A percentile compares a stretch with the other conserved stretches of the same genome.
phyloP scores from a whole-genome alignment of 1,140 invertebrate genomes.

The Tetramorium alpestre region DNA sequence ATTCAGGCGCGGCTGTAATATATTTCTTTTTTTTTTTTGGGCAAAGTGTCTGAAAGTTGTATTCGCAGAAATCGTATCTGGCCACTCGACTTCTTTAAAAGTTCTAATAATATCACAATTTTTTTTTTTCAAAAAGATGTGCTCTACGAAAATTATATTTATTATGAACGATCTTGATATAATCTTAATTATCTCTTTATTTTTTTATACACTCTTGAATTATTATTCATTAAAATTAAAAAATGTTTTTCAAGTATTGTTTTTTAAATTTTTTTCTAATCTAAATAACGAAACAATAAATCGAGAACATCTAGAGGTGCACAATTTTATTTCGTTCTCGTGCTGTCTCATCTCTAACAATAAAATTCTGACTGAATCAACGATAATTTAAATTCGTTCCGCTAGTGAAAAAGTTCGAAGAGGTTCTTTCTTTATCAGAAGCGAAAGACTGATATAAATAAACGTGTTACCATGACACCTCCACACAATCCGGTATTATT shows the following conservation, averaged over 20 bases:
- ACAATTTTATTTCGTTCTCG: background rate
- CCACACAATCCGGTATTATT: slow-evolving; percentile 20
- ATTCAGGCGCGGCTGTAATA: background rate
- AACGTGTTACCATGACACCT: background rate
- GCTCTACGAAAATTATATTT: background rate
- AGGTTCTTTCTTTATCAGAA: background rate
- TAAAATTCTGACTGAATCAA: background rate
- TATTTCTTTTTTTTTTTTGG: no score
- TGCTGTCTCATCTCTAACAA: background rate
- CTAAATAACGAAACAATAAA: background rate
- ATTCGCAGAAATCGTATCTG: no score
- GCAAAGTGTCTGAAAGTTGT: no score
- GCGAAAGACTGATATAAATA: slow-evolving; percentile 32
- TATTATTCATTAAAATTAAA: background rate
- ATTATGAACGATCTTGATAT: background rate
- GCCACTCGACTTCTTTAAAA: no score
- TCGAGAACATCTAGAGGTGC: background rate
- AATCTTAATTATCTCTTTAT: background rate
- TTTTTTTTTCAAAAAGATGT: no score
- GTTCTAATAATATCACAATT: background rate
- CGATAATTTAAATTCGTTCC: background rate
- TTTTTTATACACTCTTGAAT: background rate
- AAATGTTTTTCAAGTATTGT: background rate
- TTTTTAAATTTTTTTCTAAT: background rate
- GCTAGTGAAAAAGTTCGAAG: background rate